These are phyloP conservation scores for Lydus trimaculatus DNA, from an alignment of 2,888 invertebrate species.

Conservation along the genomic window DNA sequence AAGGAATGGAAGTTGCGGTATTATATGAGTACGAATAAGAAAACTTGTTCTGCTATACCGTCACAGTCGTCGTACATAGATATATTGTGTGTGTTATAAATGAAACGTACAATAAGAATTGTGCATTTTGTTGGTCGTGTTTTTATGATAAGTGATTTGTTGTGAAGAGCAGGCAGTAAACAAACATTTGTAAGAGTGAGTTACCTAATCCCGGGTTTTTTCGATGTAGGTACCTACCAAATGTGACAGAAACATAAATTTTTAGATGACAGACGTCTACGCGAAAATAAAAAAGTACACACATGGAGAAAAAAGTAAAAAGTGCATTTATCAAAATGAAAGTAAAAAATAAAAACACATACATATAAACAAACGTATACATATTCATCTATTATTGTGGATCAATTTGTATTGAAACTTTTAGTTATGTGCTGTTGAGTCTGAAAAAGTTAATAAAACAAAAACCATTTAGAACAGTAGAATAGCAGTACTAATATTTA, in stretches of 20 bases:
- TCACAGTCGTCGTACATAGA: not conserved
- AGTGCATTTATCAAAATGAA: conserved; percentile 38
- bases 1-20: not conserved
- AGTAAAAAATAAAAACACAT: conserved; percentile 34
- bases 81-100: conserved; percentile 27
- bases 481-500: too few relatives aligned
- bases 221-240: conserved; percentile 39
- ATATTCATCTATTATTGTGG: not conserved
- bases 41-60: not conserved
- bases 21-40: not conserved
- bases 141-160: conserved; percentile 33
- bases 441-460: not conserved
- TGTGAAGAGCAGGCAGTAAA: conserved; percentile 31
- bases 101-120: conserved; percentile 32
- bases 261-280: conserved; percentile 36
- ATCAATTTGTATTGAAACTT: not conserved
- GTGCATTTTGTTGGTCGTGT: conserved; percentile 30
- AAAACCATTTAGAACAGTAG: not conserved
- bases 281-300: not conserved
- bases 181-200: conserved; percentile 34
- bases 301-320: conserved; percentile 30
- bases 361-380: not conserved
- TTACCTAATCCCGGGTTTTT: conserved; percentile 35
- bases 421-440: not conserved
- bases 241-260: conserved; percentile 42